phyloP scores from a whole-genome alignment of 1,140 invertebrate genomes.

The Nasonia vitripennis region DNA sequence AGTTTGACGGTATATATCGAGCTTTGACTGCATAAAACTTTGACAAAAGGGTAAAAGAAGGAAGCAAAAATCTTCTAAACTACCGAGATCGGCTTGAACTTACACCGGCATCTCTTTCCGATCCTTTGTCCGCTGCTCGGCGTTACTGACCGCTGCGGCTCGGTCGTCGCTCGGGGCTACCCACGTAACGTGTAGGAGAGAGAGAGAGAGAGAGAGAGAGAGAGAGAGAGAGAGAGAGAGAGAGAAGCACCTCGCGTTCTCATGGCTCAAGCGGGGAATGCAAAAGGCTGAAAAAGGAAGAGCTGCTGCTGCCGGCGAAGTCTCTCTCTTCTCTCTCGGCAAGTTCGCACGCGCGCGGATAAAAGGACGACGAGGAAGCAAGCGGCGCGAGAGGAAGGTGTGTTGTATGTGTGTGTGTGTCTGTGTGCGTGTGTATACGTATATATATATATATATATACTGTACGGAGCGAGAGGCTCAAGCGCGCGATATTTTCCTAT shows the following conservation, averaged over 20 bases:
- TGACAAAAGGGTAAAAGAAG: too few species aligned
- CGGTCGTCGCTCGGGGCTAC: constrained; percentile 20
- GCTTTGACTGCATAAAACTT: too few species aligned
- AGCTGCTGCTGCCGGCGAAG: not conserved
- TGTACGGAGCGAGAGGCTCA: too few species aligned
- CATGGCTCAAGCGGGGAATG: constrained; percentile 62
- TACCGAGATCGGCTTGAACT: not conserved
- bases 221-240: constrained; percentile 24
- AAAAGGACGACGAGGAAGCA: constrained; percentile 53
- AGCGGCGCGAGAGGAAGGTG: constrained; percentile 24
- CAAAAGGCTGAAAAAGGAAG: constrained; percentile 67
- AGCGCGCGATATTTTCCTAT: not conserved
- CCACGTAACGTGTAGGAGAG: constrained; percentile 59
- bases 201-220: constrained; percentile 47
- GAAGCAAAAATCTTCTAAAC: too few species aligned
- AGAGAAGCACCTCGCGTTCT: constrained; percentile 57
- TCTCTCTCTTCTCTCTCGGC: not conserved
- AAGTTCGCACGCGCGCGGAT: constrained; percentile 39
- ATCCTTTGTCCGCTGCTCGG: constrained; percentile 8
- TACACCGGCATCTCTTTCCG: not conserved
- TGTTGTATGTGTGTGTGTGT: not conserved
- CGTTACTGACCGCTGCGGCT: not conserved
- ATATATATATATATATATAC: too few species aligned
- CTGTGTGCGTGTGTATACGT: too few species aligned
- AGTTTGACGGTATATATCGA: too few species aligned